These are phyloP conservation scores for Cecidostiba fungosa DNA, from an alignment of 2,888 invertebrate genomes.

Conservation along the genomic window DNA sequence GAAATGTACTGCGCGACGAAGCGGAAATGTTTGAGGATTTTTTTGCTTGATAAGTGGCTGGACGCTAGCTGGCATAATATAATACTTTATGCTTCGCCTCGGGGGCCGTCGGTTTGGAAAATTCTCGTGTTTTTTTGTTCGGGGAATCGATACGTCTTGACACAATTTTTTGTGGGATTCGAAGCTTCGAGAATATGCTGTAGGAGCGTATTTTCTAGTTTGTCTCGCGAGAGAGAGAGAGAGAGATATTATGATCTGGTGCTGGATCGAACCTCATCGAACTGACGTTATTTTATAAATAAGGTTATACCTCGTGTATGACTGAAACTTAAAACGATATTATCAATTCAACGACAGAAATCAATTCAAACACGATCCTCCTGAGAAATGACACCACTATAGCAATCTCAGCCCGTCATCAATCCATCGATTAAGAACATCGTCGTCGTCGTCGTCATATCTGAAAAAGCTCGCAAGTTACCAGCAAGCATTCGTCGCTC, in stretches of 20 bases:
- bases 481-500: not conserved
- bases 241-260: not conserved
- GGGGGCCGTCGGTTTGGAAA: not conserved
- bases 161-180: not conserved
- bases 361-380: not conserved
- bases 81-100: not conserved
- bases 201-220: not conserved
- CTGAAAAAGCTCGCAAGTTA: not conserved
- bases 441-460: not conserved
- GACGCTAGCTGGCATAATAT: not conserved
- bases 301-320: not conserved
- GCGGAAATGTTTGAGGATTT: constrained; percentile 22
- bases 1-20: constrained; percentile 4
- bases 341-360: not conserved
- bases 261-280: not conserved
- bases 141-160: not conserved
- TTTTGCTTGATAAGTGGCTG: not conserved
- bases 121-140: not conserved
- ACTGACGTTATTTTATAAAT: too few species aligned
- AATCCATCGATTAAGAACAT: constrained; percentile 15
- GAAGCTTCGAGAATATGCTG: not conserved
- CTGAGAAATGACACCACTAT: not conserved
- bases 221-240: not conserved
- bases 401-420: not conserved
- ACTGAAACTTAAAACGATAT: not conserved